A percentile compares a stretch with the other conserved stretches of the same genome.
Evolutionary conservation across 2,888 invertebrate genomes (phyloP).

Genomic region (Ectobius pallidus): DNA sequence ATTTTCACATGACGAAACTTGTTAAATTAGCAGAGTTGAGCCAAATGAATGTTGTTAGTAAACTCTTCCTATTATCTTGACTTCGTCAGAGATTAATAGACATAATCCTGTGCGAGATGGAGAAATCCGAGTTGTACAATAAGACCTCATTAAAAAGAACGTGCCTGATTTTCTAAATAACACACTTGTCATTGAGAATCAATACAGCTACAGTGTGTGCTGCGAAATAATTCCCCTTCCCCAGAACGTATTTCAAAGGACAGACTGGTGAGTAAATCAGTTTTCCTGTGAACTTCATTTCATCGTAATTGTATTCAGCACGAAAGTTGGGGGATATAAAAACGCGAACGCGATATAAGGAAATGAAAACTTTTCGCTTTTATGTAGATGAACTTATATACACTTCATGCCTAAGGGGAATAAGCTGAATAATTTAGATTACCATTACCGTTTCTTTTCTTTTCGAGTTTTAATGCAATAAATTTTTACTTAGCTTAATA

Average conservation of each 20-base stretch:
- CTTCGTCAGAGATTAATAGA: too few species aligned
- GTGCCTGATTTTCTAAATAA: background rate
- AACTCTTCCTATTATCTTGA: too few species aligned
- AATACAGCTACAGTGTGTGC: background rate
- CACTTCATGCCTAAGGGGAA: background rate
- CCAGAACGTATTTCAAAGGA: slow-evolving; percentile 30
- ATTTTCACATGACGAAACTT: too few species aligned
- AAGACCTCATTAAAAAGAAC: background rate
- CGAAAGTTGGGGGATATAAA: slow-evolving; percentile 17
- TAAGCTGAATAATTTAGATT: background rate
- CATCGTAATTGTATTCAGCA: slow-evolving; percentile 24
- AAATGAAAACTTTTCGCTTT: background rate
- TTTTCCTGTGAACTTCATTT: background rate
- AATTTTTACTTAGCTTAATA: background rate
- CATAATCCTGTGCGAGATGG: too few species aligned
- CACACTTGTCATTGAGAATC: background rate
- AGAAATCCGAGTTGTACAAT: too few species aligned
- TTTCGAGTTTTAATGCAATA: background rate
- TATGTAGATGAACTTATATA: slow-evolving; percentile 1
- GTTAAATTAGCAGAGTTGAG: too few species aligned
- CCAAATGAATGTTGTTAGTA: too few species aligned
- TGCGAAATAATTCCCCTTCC: background rate
- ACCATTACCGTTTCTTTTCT: slow-evolving; percentile 5
- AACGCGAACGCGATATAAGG: background rate
- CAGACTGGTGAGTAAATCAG: slow-evolving; percentile 7